Percentiles rank a stretch among this genome's conserved stretches.
phyloP scores from a whole-genome alignment of 2,888 invertebrate species.

The Lamproptera curius region DNA sequence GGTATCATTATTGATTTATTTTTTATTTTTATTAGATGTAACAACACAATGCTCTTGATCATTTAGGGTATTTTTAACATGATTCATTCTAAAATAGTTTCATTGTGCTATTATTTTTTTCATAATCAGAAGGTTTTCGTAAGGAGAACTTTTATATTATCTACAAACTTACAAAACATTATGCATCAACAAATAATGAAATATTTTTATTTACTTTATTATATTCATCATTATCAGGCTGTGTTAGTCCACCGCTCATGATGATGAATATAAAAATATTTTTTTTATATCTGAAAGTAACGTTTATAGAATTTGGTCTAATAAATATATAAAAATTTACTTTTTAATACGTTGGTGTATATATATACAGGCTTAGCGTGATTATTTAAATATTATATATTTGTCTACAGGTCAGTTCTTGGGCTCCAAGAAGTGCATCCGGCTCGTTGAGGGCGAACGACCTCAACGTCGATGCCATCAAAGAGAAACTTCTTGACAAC shows the following conservation, averaged over 20 bases:
- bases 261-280: not conserved
- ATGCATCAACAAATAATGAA: no score
- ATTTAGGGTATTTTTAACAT: no score
- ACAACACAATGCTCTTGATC: no score
- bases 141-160: no score
- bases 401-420: conserved; percentile 21
- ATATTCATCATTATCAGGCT: not conserved
- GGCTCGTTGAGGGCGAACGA: conserved; percentile 63
- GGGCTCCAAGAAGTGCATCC: conserved; percentile 63
- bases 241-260: not conserved
- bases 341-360: not conserved
- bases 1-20: no score
- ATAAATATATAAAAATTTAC: not conserved
- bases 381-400: not conserved
- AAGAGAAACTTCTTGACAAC: conserved; percentile 91
- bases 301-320: not conserved
- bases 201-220: no score
- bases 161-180: no score
- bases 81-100: no score
- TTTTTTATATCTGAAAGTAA: not conserved
- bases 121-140: no score
- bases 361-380: not conserved
- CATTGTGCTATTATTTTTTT: no score
- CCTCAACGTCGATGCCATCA: conserved; percentile 91
- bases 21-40: no score